A percentile compares a stretch with the other conserved stretches of the same genome.
Conservation (phyloP, 2,797 vertebrate genomes). For the Eulemur mongoz region DNA sequence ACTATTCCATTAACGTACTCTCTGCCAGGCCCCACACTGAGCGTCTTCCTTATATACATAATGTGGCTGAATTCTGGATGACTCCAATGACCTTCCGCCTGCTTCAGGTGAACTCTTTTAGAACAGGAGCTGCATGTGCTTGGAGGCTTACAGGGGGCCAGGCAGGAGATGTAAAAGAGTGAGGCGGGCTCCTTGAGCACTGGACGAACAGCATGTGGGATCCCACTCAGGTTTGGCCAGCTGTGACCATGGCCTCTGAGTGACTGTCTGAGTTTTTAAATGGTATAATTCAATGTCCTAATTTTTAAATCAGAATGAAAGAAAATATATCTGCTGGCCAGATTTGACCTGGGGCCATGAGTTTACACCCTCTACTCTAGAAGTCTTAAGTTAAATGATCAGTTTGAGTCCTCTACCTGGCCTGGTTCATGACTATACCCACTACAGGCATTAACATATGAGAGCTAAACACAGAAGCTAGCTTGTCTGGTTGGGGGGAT, state of each 20-base stretch:
- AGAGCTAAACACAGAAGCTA: neutral
- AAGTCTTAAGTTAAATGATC: neutral
- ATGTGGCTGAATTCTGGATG: neutral
- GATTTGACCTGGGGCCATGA: neutral
- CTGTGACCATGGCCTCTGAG: neutral
- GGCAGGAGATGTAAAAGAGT: neutral
- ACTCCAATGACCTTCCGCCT: neutral
- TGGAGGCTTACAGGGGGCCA: neutral
- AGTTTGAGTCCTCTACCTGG: neutral
- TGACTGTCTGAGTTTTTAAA: neutral
- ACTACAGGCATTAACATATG: neutral
- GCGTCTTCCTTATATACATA: neutral
- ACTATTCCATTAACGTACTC: neutral
- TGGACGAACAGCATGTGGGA: neutral
- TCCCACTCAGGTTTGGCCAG: neutral
- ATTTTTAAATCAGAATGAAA: conserved; percentile 8
- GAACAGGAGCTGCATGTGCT: neutral
- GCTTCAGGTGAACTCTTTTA: neutral
- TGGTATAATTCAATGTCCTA: neutral
- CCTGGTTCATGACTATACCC: neutral
- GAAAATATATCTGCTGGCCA: neutral
- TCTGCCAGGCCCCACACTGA: neutral
- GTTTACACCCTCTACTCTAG: neutral
- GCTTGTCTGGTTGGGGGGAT: neutral
- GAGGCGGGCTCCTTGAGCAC: neutral